These are phyloP conservation scores for Willisornis vidua DNA, from an alignment of 2,113 vertebrate species.

Conservation along the genomic window DNA sequence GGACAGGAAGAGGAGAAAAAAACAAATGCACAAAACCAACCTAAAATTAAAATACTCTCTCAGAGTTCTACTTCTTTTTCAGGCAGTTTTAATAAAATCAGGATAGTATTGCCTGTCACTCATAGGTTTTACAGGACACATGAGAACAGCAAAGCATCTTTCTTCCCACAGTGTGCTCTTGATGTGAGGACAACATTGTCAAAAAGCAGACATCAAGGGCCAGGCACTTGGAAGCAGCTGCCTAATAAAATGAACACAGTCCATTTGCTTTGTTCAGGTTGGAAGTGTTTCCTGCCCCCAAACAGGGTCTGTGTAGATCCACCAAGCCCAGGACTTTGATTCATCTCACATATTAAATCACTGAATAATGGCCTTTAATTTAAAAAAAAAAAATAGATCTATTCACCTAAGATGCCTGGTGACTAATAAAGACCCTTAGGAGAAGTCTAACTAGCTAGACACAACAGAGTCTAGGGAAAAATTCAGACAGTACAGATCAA, in stretches of 20 bases:
- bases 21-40: fast-evolving
- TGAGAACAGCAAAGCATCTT: background rate
- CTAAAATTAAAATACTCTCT: background rate
- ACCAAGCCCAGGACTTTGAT: background rate
- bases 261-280: background rate
- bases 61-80: background rate
- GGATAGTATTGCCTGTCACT: background rate
- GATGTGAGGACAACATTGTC: background rate
- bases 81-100: background rate
- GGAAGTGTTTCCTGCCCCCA: background rate
- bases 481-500: background rate
- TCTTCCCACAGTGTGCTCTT: background rate
- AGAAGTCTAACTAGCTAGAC: conserved; percentile 7
- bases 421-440: conserved; percentile 26
- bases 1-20: fast-evolving
- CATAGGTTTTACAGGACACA: background rate
- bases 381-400: background rate
- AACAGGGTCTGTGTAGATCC: background rate
- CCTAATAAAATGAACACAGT: background rate
- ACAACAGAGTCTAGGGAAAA: background rate
- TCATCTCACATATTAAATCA: background rate
- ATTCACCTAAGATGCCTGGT: background rate
- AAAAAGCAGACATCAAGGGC: background rate
- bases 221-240: background rate
- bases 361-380: background rate